These are phyloP conservation scores for Melanotaenia pygmaea DNA, from an alignment of 2,797 vertebrate genomes.

Conservation along the genomic window DNA sequence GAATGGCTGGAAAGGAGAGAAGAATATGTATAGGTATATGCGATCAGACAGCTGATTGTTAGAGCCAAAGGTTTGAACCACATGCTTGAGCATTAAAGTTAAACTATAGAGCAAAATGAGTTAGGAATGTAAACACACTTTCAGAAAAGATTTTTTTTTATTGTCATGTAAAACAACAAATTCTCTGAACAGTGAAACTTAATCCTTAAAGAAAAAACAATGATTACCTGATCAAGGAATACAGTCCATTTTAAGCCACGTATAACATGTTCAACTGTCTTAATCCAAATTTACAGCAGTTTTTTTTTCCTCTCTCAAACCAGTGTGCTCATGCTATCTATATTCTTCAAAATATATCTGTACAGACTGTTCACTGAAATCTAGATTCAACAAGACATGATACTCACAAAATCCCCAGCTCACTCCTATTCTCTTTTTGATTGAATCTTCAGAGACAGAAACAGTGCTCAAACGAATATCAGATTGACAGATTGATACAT, in stretches of 20 bases:
- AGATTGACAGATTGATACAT: slow-evolving; percentile 83
- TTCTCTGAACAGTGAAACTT: background rate
- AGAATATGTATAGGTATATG: too few relatives aligned
- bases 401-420: slow-evolving; percentile 58
- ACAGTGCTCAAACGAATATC: slow-evolving; percentile 70
- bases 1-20: too few relatives aligned
- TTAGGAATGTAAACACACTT: too few relatives aligned
- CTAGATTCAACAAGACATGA: slow-evolving; percentile 59
- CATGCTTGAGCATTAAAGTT: too few relatives aligned
- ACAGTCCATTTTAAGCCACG: too few relatives aligned
- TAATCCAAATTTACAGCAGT: background rate
- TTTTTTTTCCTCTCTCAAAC: background rate
- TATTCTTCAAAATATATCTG: slow-evolving; percentile 25
- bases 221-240: too few relatives aligned
- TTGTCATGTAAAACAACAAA: too few relatives aligned
- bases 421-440: slow-evolving; percentile 41
- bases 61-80: too few relatives aligned
- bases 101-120: too few relatives aligned
- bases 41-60: too few relatives aligned
- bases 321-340: slow-evolving; percentile 1
- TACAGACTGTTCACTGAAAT: slow-evolving; percentile 42
- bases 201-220: background rate
- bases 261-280: background rate
- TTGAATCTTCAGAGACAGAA: slow-evolving; percentile 73
- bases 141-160: too few relatives aligned